Base-by-base conservation (phyloP, 2,797 vertebrate species). In the Serranus cabrilla region DNA sequence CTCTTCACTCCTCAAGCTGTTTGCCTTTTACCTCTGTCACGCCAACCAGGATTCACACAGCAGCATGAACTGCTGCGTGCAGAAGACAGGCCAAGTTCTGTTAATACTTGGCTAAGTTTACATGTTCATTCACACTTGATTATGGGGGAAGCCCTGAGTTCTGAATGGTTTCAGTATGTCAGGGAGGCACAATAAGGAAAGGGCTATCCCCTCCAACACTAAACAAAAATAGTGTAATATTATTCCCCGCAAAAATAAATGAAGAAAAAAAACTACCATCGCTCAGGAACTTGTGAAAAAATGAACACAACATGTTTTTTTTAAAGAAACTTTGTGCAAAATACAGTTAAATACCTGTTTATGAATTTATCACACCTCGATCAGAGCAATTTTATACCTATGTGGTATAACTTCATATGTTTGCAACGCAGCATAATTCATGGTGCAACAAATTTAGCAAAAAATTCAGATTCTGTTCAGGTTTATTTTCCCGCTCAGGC, bases 41-140 rank as follows among this genome's bases (percentile, higher is more conserved):
- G 77, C 83, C 86, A 82, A 58, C 72, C 76, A 70, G 74, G 79
- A 85, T 91, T 90, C 92, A 88, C 88, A 88, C 78, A 89, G 83
- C 85, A 83, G 89, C 87, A 84, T 83, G 87, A 84, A 88, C 79
- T 7, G 62, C 81, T 73, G 57, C 54, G 75, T 78, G 76, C 65
- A 74, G 76, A 89, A 85, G 85, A 90, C 91, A 89, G 86, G 84
- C 86, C 76, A 70, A 61, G 64, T 82, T 93, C 87, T 90, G 92
- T 84, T 93, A 94, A 91, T 92, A 91, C 92, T 91, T 92, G 94
- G 90, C 92, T 94, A 94, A 92, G 90, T 95, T 94, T 95, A 95
- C 94, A 94, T 95, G 92, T 94, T 92, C 92, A 90, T 95, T 95
- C 93, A 95, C 93, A 95, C 92, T 88, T 90, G 86, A 95, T 94